These are phyloP conservation scores for Aythya baeri DNA, from an alignment of 2,113 vertebrate species.

Conservation along the genomic window DNA sequence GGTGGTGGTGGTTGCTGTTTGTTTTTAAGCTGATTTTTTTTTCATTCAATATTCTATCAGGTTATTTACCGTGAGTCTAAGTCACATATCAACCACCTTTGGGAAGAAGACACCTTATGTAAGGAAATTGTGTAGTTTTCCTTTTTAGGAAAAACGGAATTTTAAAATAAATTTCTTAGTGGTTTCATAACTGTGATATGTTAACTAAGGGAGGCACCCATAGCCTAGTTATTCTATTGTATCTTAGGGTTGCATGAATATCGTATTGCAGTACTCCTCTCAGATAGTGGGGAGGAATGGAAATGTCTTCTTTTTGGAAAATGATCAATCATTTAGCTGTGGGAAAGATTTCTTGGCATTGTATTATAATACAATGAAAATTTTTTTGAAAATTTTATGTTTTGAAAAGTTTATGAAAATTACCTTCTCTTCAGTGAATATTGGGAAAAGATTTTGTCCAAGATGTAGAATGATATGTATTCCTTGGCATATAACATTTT, in stretches of 20 bases:
- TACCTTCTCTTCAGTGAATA: slow-evolving; percentile 3
- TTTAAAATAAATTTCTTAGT: neutral
- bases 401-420: neutral
- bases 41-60: neutral
- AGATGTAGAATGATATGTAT: neutral
- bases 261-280: neutral
- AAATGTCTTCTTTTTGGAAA: neutral
- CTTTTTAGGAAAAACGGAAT: neutral
- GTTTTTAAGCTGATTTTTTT: neutral
- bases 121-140: neutral
- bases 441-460: neutral
- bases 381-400: too few relatives aligned
- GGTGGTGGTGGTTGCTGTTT: neutral
- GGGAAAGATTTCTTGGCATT: neutral
- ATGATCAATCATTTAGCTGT: neutral
- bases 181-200: neutral
- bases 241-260: neutral
- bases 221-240: neutral
- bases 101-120: neutral
- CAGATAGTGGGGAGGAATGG: neutral
- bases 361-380: neutral
- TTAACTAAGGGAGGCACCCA: neutral
- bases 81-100: neutral
- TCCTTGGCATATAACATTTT: neutral
- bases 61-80: neutral